phyloP scores from a whole-genome alignment of 1,140 invertebrate species.

The Microplitis demolitor region DNA sequence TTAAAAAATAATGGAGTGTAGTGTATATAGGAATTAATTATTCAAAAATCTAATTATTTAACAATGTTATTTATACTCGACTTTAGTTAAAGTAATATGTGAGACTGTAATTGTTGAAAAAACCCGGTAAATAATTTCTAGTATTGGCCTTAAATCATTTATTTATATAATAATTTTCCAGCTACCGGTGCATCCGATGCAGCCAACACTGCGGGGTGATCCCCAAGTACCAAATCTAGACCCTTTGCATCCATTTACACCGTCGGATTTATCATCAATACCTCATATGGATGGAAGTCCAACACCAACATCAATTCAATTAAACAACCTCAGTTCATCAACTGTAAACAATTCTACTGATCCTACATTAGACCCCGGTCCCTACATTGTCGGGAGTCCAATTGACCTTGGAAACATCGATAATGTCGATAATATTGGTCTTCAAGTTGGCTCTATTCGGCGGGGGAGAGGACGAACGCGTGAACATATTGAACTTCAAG shows the following conservation, averaged over 20 bases:
- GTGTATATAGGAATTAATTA: too few relatives aligned
- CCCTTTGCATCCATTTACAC: slow-evolving; percentile 51
- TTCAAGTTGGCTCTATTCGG: slow-evolving; percentile 39
- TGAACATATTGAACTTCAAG: slow-evolving; percentile 56
- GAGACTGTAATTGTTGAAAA: too few relatives aligned
- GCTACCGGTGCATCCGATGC: slow-evolving; percentile 56
- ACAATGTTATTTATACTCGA: too few relatives aligned
- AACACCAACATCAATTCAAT: slow-evolving; percentile 33
- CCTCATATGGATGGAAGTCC: slow-evolving; percentile 58
- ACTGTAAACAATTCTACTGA: slow-evolving; percentile 28
- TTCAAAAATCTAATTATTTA: too few relatives aligned
- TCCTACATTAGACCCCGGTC: slow-evolving; percentile 40
- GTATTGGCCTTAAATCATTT: not conserved
- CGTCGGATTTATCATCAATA: slow-evolving; percentile 56
- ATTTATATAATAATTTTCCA: slow-evolving; percentile 33
- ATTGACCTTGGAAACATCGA: slow-evolving; percentile 57
- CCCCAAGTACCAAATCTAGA: slow-evolving; percentile 46
- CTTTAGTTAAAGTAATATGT: too few relatives aligned
- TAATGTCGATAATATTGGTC: slow-evolving; percentile 56
- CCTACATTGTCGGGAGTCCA: slow-evolving; percentile 57
- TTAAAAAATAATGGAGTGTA: too few relatives aligned
- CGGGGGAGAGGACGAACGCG: slow-evolving; percentile 37
- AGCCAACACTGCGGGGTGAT: slow-evolving; percentile 51
- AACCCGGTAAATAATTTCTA: too few relatives aligned
- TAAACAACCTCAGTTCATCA: slow-evolving; percentile 33